Base-by-base conservation (phyloP, 1,140 invertebrate genomes). In the Chironomus striatipennis region DNA sequence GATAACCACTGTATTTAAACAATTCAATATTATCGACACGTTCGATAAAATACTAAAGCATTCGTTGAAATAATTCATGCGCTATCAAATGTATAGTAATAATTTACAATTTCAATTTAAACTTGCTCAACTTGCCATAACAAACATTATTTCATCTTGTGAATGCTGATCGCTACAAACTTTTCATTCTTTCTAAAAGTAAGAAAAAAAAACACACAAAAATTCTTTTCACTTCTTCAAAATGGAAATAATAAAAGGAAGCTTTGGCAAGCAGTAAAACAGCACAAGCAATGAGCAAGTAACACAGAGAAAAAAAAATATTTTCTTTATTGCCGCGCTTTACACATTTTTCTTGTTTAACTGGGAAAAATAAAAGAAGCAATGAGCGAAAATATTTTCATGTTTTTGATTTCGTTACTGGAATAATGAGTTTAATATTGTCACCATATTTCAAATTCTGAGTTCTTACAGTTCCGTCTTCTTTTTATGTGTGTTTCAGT, bases 391-490 rank as follows among this genome's bases (percentile, higher is more conserved):
- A 70, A 70, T 70, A 70, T 70, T 70, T 70, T 70, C 65, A 70
- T 70, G 65, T 70, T 21, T 18, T 21, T 70, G 65, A 70, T 70
- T 70, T 18, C 17, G 65, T 70, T 70, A 70, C 65, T 70, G 8
- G 20, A 70, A 70, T 20, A 70, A 70, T 70, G 65, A 70, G 65
- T 21, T 70, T 70, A 70, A 70, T 70, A 70, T 70, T 70, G 65
- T 70, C 65, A 70, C 65, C 65, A 70, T 70, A 20, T 70, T 20
- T 70, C 18, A 70, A 70, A 70, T 21, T 70, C 17, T 70, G 65
- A 70, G 18, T 70, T 70, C 65, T 57, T 47, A 10, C 47, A 5
- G 24, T 57, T 57, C 8, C 15, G 5, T 57, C 12, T 15, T 12
- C 47, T 57, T 15, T 12, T n/a, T 57, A 12, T 57, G 8, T n/a